phyloP scores from a whole-genome alignment of 2,113 vertebrate genomes.

The Calyptomena viridis region DNA sequence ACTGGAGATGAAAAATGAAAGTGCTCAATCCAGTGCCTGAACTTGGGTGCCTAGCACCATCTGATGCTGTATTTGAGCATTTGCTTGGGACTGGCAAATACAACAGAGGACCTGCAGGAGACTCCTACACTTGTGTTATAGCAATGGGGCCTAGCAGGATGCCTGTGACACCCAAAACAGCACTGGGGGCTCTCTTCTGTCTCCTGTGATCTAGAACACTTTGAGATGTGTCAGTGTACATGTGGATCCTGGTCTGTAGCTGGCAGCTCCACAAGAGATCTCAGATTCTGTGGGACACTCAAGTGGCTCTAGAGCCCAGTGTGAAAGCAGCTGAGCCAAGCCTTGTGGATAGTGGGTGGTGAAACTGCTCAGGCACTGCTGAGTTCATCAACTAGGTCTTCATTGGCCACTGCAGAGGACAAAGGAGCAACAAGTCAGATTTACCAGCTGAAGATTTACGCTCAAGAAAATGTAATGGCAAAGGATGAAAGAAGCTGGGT shows the following conservation, averaged over 20 bases:
- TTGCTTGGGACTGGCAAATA: neutral
- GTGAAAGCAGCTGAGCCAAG: neutral
- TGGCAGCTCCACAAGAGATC: neutral
- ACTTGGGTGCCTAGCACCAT: neutral
- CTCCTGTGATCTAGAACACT: neutral
- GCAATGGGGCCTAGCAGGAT: no score
- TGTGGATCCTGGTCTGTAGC: neutral
- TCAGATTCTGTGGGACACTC: neutral
- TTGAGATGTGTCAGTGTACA: neutral
- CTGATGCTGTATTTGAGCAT: neutral
- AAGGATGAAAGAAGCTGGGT: neutral
- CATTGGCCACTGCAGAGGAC: neutral
- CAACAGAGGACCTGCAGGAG: neutral
- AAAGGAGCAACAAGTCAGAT: neutral
- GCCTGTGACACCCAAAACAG: neutral
- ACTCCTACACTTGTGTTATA: fast-evolving
- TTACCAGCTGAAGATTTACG: neutral
- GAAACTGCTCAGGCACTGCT: neutral
- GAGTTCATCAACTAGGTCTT: neutral
- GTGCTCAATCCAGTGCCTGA: neutral
- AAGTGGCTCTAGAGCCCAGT: neutral
- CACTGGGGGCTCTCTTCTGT: fast-evolving
- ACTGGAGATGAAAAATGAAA: neutral
- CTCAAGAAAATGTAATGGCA: neutral
- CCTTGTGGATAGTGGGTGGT: fast-evolving